A percentile compares a stretch with the other conserved stretches of the same genome.
Evolutionary conservation across 2,888 invertebrate species (phyloP).

Genomic region (Malacosoma neustria): DNA sequence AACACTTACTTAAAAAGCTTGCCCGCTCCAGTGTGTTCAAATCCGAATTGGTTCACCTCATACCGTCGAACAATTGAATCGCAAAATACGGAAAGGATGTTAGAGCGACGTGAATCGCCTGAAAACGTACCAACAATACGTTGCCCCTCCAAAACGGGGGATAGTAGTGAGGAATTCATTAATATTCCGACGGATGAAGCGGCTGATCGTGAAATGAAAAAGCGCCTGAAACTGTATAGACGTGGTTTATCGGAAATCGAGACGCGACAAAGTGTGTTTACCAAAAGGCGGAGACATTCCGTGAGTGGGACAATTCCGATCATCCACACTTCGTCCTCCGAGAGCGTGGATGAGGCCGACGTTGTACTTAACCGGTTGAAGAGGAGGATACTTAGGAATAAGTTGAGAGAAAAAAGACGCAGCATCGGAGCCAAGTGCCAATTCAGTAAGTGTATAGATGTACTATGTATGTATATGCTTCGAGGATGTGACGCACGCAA

Average conservation of each 20-base stretch:
- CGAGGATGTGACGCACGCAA: background rate
- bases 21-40: constrained; percentile 49
- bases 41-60: constrained; percentile 59
- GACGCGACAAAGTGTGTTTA: constrained; percentile 35
- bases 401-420: constrained; percentile 59
- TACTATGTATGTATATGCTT: background rate
- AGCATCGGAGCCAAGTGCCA: constrained; percentile 43
- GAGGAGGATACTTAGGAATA: constrained; percentile 68
- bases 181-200: constrained; percentile 56
- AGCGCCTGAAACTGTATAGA: constrained; percentile 66
- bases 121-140: constrained; percentile 27
- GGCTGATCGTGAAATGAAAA: constrained; percentile 62
- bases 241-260: constrained; percentile 64
- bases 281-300: constrained; percentile 52
- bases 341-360: constrained; percentile 70
- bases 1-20: constrained; percentile 71
- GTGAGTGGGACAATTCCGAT: constrained; percentile 39
- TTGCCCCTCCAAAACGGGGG: constrained; percentile 28
- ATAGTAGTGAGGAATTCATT: constrained; percentile 51
- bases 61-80: constrained; percentile 39
- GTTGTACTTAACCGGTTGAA: constrained; percentile 62
- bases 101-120: constrained; percentile 27
- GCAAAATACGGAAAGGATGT: constrained; percentile 26
- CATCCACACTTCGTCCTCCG: constrained; percentile 59
- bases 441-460: constrained; percentile 39